Evolutionary conservation across 1,140 invertebrate species (phyloP).

Genomic region (Drosophila nigrodunni): DNA sequence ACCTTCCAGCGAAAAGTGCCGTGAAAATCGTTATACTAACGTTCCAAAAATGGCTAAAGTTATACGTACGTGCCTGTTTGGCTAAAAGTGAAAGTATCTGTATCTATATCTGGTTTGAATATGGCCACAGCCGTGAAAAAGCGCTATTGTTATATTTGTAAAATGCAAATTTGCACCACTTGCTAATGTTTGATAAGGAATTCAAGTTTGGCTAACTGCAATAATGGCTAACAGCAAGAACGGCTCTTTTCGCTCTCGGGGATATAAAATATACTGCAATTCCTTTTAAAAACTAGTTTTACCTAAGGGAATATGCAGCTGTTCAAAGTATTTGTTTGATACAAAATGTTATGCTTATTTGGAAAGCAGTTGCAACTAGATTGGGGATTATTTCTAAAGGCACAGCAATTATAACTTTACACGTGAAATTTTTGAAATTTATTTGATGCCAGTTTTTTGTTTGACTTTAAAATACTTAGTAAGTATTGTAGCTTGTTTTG

Average conservation of each 20-base stretch:
- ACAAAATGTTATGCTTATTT: constrained; percentile 35
- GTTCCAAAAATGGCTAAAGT: constrained; percentile 48
- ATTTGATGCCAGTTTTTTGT: constrained; percentile 18
- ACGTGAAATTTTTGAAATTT: constrained; percentile 29
- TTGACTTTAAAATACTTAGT: constrained; percentile 49
- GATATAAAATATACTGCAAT: neutral
- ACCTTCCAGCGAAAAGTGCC: constrained; percentile 45
- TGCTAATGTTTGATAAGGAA: constrained; percentile 77
- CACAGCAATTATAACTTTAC: neutral
- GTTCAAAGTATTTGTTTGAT: constrained; percentile 20
- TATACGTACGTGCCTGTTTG: constrained; percentile 45
- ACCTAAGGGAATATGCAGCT: constrained; percentile 8
- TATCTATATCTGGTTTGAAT: constrained; percentile 18
- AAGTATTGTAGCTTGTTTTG: constrained; percentile 40
- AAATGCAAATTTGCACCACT: constrained; percentile 68
- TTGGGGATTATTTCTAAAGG: constrained; percentile 10
- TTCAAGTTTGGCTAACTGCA: constrained; percentile 73
- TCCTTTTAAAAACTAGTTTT: neutral
- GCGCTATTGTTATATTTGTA: constrained; percentile 51
- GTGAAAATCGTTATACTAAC: constrained; percentile 25
- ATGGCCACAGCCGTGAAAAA: constrained; percentile 13
- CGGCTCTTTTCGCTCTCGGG: neutral
- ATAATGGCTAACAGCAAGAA: constrained; percentile 49
- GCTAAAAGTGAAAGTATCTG: constrained; percentile 9
- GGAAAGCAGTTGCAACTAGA: constrained; percentile 42